phyloP scores from a whole-genome alignment of 2,888 invertebrate genomes.

The Melanostoma mellinum region DNA sequence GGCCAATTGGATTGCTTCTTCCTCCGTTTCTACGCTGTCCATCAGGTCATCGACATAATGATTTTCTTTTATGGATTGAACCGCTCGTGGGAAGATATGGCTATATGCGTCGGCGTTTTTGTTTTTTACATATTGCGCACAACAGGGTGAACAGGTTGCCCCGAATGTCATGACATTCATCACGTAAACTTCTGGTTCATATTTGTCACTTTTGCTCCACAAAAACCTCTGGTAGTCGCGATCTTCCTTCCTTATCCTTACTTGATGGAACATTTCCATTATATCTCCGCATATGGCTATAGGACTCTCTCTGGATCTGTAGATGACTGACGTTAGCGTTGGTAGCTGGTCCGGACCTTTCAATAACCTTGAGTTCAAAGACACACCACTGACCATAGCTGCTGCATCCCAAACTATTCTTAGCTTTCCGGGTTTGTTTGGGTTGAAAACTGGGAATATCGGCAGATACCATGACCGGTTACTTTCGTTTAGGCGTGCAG shows the following conservation, averaged over 20 bases:
- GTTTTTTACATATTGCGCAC: neutral
- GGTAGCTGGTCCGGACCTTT: neutral
- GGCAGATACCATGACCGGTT: neutral
- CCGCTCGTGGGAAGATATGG: neutral
- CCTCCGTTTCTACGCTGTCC: constrained; percentile 51
- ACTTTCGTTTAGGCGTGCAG: neutral
- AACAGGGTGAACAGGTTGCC: constrained; percentile 8
- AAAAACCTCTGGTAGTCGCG: constrained; percentile 9
- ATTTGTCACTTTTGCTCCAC: neutral
- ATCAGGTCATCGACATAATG: constrained; percentile 76
- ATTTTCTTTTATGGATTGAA: constrained; percentile 14
- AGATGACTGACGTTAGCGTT: too few relatives aligned
- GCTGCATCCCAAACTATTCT: constrained; percentile 13
- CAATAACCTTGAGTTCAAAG: neutral
- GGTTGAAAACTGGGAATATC: neutral
- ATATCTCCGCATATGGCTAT: too few relatives aligned
- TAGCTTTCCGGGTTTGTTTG: neutral
- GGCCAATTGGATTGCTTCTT: constrained; percentile 66
- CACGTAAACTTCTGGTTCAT: neutral
- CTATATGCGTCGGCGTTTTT: constrained; percentile 4
- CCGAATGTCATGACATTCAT: constrained; percentile 32
- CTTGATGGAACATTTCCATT: too few relatives aligned
- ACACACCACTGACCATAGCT: neutral
- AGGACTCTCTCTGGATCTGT: too few relatives aligned
- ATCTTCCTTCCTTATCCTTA: too few relatives aligned